phyloP scores from a whole-genome alignment of 64 coral and sea anemone genomes.

The Montipora sp. region DNA sequence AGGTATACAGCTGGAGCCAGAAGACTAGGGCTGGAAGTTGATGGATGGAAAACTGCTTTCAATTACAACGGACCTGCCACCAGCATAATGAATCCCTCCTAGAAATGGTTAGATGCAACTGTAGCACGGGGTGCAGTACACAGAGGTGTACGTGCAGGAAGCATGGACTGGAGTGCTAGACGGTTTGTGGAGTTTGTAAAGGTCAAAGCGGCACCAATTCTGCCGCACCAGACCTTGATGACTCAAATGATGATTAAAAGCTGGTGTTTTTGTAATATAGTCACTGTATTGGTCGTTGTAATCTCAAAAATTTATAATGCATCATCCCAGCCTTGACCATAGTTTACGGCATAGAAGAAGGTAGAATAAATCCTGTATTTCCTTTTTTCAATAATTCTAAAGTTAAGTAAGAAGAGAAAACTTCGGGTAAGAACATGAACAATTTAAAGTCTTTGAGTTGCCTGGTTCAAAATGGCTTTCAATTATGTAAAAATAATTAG shows the following conservation, averaged over 20 bases:
- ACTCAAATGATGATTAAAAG: not conserved
- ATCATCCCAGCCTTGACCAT: slow-evolving; percentile 4
- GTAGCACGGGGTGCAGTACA: slow-evolving; percentile 6
- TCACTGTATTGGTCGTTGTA: slow-evolving; percentile 3
- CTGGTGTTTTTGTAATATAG: not conserved
- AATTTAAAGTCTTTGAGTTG: not conserved
- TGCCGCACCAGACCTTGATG: not conserved
- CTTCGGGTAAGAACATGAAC: not conserved
- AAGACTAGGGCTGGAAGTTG: slow-evolving; percentile 37
- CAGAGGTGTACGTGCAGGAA: slow-evolving; percentile 45
- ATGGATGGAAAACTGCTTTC: slow-evolving; percentile 28
- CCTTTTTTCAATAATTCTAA: slow-evolving; percentile 4
- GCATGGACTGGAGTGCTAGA: slow-evolving; percentile 54
- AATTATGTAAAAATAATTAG: slow-evolving; percentile 7
- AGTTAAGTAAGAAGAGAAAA: slow-evolving; percentile 15
- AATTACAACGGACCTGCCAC: slow-evolving; percentile 35
- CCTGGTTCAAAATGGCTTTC: slow-evolving; percentile 1
- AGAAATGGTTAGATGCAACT: slow-evolving; percentile 44
- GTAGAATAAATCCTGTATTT: not conserved
- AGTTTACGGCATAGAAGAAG: not conserved
- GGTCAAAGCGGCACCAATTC: slow-evolving; percentile 19
- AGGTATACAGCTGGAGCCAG: not conserved
- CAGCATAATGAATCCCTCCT: slow-evolving; percentile 42
- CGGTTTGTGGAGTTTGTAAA: slow-evolving; percentile 59
- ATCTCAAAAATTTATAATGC: slow-evolving; percentile 7